Base-by-base conservation (phyloP, 2,113 vertebrate species). In the Lasiurus borealis region DNA sequence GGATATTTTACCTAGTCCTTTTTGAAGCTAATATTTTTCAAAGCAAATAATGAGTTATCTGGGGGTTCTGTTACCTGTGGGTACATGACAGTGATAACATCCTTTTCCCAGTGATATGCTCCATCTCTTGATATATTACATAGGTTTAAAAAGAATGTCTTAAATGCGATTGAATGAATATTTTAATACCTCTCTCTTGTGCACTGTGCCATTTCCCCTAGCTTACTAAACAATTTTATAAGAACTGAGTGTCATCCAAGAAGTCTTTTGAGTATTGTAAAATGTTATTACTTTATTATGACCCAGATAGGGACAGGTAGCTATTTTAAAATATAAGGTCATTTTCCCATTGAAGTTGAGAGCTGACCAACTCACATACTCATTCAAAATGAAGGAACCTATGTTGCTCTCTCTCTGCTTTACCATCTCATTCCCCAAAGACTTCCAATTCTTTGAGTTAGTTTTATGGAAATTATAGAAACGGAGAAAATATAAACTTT, bases 181-280 rank as follows among this genome's bases (percentile, higher is more conserved):
- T 96, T 93, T 91, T 77, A 91, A 34, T 93, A 75, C 68, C 52
- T 40, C 66, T 85, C 52, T 88, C 73, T 71, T 40, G 27, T 71
- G 18, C 75, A 72, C 57, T 83, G 12, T 93, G 88, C 7, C 54
- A 44, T 83, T 97, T 96, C 36, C 66, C n/a, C 78, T 90, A 94
- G 90, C 69, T 95, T 95, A 91, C 78, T 80, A 83, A 95, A 92
- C 88, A 95, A 62, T 94, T 97, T 87, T 76, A 62, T 77, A 71
- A 82, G 85, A 95, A 92, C 44, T 77, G 34, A 78, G 82, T 82
- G 8, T 59, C 80, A 88, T 75, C 73, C 71, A 73, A 14, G 62
- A 83, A 95, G 64, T 92, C 96, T 81, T 95, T 80, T n/a, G 94
- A 86, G 92, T 72, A 44, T 73, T 54, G 88, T 93, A 95, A 95